Base-by-base conservation (phyloP, 2,113 vertebrate species). In the Bettongia penicillata region DNA sequence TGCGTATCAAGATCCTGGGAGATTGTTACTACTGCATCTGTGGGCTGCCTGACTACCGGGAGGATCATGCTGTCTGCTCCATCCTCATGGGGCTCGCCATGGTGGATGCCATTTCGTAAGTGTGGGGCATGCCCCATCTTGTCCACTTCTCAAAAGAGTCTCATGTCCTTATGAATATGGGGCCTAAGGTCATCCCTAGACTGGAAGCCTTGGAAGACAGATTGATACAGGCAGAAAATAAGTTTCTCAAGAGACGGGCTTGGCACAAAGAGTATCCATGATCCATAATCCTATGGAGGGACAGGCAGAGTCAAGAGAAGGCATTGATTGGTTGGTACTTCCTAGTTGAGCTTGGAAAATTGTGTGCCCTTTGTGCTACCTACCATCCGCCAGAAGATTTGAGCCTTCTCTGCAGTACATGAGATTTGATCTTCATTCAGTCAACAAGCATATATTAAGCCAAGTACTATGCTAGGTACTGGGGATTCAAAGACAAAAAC, bases 1-100 rank as follows among this genome's bases (percentile, higher is more conserved):
- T 99, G 95, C 99, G 99, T 43, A 99, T 99, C 96, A 99, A 99
- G 98, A 99, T 99, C 97, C 98, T 99, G 91, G 99, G 99, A 0
- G 99, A 99, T 98, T 99, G 99, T 92, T 99, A 99, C 97, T 99
- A 99, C 98, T 99, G 99, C 95, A 99, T 99, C 98, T 99, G 99
- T 2, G 99, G 99, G 22, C 98, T 99, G 95, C 99, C 99, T 0
- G 99, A 99, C 97, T 99, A 99, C 98, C 99, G 99, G 2, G 99
- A 99, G 9, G 99, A 99, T 97, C 99, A 99, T 0, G 99, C 99
- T 0, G 99, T 98, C 91, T 99, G 99, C 98, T 99, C 99, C 95
- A 99, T 99, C 98, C 98, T 99, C 98, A 99, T 99, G 99, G 99
- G 99, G 23, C 98, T 99, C 0, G 99, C 99, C 19, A 99, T 99